phyloP scores from a whole-genome alignment of 2,113 vertebrate genomes.

The Ciconia maguari region DNA sequence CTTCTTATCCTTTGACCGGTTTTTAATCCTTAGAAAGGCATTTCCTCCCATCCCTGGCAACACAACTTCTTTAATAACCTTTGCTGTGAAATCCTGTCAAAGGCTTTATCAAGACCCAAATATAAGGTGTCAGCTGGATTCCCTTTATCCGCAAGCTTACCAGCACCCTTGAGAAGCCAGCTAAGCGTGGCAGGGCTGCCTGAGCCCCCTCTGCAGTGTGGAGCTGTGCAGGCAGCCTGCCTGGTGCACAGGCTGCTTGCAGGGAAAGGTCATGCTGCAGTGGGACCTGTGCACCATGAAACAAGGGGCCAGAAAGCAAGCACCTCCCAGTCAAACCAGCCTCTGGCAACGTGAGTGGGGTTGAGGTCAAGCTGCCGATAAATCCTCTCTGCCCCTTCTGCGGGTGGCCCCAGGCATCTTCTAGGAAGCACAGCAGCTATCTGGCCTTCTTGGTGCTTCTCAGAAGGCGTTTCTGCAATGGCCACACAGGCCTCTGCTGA shows the following conservation, averaged over 20 bases:
- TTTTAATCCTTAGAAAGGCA: neutral
- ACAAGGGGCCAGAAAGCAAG: neutral
- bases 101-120: neutral
- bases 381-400: neutral
- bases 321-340: neutral
- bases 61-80: neutral
- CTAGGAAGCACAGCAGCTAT: neutral
- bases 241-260: fast-evolving
- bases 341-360: neutral
- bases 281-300: neutral
- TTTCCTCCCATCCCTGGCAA: neutral
- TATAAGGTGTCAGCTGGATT: neutral
- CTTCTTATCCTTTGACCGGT: neutral
- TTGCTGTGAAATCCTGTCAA: neutral
- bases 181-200: too few relatives aligned
- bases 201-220: fast-evolving
- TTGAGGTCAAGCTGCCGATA: neutral
- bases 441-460: neutral
- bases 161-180: neutral
- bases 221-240: neutral
- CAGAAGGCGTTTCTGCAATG: neutral
- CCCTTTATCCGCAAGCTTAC: neutral
- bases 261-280: neutral
- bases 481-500: fast-evolving
- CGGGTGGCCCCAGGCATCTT: fast-evolving